Evolutionary conservation across 1,140 invertebrate genomes (phyloP).

Genomic region (Bilobella aurantiaca): DNA sequence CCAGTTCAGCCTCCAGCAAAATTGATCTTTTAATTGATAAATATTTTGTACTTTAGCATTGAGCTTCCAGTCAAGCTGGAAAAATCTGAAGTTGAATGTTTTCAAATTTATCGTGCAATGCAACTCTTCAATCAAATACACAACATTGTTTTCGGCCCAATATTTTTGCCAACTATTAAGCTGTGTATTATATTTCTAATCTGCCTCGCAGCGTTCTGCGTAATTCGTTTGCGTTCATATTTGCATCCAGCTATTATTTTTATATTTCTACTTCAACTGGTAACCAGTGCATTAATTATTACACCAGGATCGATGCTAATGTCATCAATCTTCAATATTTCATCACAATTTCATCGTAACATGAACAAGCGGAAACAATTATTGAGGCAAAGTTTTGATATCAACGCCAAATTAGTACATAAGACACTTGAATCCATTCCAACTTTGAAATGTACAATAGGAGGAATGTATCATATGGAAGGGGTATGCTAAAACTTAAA

Average conservation of each 20-base stretch:
- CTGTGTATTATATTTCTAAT: not conserved
- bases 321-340: not conserved
- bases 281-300: not conserved
- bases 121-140: not conserved
- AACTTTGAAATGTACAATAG: not conserved
- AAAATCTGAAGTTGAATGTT: not conserved
- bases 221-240: not conserved
- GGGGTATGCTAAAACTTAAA: too few species aligned
- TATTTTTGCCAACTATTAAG: not conserved
- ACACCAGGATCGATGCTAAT: not conserved
- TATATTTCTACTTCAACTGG: not conserved
- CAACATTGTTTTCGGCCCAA: not conserved
- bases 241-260: not conserved
- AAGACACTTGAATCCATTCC: not conserved
- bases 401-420: not conserved
- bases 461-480: not conserved
- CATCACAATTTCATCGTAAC: not conserved
- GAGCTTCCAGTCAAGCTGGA: too few species aligned
- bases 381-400: not conserved
- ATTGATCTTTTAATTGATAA: too few species aligned
- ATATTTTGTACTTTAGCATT: too few species aligned
- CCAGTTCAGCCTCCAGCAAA: too few species aligned
- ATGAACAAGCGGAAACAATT: too few species aligned
- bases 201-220: not conserved
- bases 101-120: not conserved